phyloP scores from a whole-genome alignment of 2,113 vertebrate species.

The Cryptomyrus ogoouensis region DNA sequence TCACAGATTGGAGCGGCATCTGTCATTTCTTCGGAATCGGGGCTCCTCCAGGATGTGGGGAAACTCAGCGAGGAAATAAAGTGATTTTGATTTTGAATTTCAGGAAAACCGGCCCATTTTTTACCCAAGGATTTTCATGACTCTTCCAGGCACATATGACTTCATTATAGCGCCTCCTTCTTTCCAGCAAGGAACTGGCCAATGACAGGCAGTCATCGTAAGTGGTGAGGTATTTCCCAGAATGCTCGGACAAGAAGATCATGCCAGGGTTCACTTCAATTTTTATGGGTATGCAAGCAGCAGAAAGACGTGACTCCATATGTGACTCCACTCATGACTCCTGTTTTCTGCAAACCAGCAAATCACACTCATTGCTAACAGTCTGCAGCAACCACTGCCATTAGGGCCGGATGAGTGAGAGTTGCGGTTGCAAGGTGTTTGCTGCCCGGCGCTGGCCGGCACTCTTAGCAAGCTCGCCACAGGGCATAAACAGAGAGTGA shows the following conservation, averaged over 20 bases:
- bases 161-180: neutral
- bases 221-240: slow-evolving; percentile 34
- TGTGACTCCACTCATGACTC: slow-evolving; percentile 14
- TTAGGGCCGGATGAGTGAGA: slow-evolving; percentile 30
- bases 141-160: neutral
- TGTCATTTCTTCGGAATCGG: neutral
- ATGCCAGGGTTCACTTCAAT: slow-evolving; percentile 56
- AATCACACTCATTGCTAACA: slow-evolving; percentile 40
- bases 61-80: slow-evolving; percentile 1
- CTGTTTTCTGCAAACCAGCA: slow-evolving; percentile 23
- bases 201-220: slow-evolving; percentile 35
- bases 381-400: slow-evolving; percentile 33
- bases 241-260: slow-evolving; percentile 59
- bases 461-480: slow-evolving; percentile 22
- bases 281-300: slow-evolving; percentile 56
- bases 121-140: neutral
- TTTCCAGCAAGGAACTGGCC: neutral
- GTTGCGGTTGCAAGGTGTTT: slow-evolving; percentile 11
- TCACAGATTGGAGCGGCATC: neutral
- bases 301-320: neutral
- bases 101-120: neutral
- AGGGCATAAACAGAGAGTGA: slow-evolving; percentile 75
- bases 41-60: neutral
- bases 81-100: neutral
- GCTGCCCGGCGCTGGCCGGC: slow-evolving; percentile 25